Conservation (phyloP, 1,140 invertebrate species). For the Drosophila nebulosa region DNA sequence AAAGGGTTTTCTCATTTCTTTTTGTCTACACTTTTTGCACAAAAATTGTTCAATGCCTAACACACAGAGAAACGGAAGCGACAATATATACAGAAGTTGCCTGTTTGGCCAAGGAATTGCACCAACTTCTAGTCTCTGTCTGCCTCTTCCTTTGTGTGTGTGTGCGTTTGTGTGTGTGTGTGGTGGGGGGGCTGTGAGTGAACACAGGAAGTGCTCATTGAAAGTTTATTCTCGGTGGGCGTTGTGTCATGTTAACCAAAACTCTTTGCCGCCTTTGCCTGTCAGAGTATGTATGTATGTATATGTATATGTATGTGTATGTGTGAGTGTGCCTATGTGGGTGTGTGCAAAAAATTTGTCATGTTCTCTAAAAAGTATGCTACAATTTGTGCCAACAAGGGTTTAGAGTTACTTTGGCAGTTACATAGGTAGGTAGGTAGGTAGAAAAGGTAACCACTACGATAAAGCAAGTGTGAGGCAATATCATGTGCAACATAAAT, state of each 20-base stretch:
- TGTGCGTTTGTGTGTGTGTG: not conserved
- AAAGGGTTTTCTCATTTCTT: not conserved
- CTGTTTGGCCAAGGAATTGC: slow-evolving; percentile 27
- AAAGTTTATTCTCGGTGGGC: slow-evolving; percentile 41
- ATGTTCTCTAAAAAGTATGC: slow-evolving; percentile 43
- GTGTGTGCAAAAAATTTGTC: slow-evolving; percentile 20
- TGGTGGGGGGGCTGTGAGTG: too few species aligned
- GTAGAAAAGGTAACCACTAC: not conserved
- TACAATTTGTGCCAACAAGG: slow-evolving; percentile 21
- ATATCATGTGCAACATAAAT: not conserved
- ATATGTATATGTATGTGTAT: not conserved
- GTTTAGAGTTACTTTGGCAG: not conserved
- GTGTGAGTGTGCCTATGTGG: not conserved
- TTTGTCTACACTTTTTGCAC: not conserved
- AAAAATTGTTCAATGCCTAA: not conserved
- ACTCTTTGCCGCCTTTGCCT: slow-evolving; percentile 20
- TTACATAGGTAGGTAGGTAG: not conserved
- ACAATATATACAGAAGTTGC: not conserved
- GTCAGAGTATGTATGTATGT: not conserved
- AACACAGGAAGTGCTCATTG: slow-evolving; percentile 38
- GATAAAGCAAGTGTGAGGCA: not conserved
- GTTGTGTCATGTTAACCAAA: slow-evolving; percentile 36
- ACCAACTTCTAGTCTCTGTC: not conserved
- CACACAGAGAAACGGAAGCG: slow-evolving; percentile 9
- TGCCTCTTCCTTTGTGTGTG: not conserved